Base-by-base conservation (phyloP, 1,140 invertebrate genomes). In the Diorhabda carinulata region DNA sequence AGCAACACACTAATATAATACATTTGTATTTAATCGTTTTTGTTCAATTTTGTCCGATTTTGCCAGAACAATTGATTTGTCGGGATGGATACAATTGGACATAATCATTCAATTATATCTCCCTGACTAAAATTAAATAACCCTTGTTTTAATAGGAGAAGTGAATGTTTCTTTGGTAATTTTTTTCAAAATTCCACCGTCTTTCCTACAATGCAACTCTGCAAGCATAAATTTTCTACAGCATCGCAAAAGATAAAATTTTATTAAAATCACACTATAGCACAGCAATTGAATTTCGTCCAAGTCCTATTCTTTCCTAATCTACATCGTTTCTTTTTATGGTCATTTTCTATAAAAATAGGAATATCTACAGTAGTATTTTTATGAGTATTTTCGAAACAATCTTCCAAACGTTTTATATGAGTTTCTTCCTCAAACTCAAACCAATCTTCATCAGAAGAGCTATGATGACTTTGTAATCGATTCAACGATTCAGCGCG, bases 361-460 rank as follows among this genome's bases (percentile, higher is more conserved):
- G 61, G 57, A 64, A 70, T 60, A 44, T 70, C 69, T 43, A 42
- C 60, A 41, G n/a, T 42, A n/a, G 25, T 56, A 44, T 64, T 47
- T 70, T 70, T 43, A 3, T 52, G 9, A 3, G 9, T 42, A 3
- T 64, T 10, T 64, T 64, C 57, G 42, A 65, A 9, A 57, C 63
- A 62, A 44, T 58, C 58, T 9, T 64, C 66, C 44, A 64, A 57
- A 44, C 69, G 58, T 40, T 71, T 68, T 6, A 59, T 67, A 44
- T 43, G 42, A 8, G 57, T 47, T 10, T 72, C 67, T 42, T 75
- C 67, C 10, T 77, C 73, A 61, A 72, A 76, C 65, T 74, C 76
- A 65, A 71, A 76, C 76, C 76, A 78, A 41, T 78, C 75, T 64
- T 78, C 76, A 25, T 76, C 74, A 7, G 71, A 75, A 8, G 76